phyloP scores from a whole-genome alignment of 2,113 vertebrate genomes.

The Girardinichthys multiradiatus region DNA sequence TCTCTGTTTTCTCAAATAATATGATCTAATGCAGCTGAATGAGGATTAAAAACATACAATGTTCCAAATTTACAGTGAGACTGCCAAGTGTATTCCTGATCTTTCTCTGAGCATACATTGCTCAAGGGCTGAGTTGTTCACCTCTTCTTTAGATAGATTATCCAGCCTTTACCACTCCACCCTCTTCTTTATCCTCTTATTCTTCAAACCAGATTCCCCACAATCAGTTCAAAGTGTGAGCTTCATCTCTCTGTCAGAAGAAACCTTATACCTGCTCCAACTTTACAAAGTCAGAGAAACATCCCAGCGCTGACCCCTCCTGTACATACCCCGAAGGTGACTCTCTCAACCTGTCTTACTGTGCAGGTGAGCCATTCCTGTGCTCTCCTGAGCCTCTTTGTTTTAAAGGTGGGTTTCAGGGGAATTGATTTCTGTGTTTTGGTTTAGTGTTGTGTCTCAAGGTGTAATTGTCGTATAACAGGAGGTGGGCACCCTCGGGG shows the following conservation, averaged over 20 bases:
- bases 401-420: constrained; percentile 25
- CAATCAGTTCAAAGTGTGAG: constrained; percentile 65
- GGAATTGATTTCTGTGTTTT: constrained; percentile 24
- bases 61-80: constrained; percentile 9
- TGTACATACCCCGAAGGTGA: constrained; percentile 42
- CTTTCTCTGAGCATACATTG: constrained; percentile 17
- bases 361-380: constrained; percentile 9
- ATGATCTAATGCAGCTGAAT: background rate
- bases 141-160: constrained; percentile 43
- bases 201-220: constrained; percentile 42
- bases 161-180: constrained; percentile 34
- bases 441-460: constrained; percentile 42
- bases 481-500: constrained; percentile 51
- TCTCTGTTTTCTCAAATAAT: background rate
- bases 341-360: constrained; percentile 40
- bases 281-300: constrained; percentile 35
- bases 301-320: constrained; percentile 50
- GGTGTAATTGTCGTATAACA: constrained; percentile 47
- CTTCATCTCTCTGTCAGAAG: constrained; percentile 45
- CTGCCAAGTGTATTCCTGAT: constrained; percentile 46
- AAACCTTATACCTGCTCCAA: constrained; percentile 60
- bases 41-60: background rate
- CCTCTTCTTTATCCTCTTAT: constrained; percentile 36
- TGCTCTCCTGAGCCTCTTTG: constrained; percentile 23
- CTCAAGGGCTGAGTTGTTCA: constrained; percentile 9